These are phyloP conservation scores for Sebastes jordani DNA, from an alignment of 2,797 vertebrate species.

Conservation along the genomic window DNA sequence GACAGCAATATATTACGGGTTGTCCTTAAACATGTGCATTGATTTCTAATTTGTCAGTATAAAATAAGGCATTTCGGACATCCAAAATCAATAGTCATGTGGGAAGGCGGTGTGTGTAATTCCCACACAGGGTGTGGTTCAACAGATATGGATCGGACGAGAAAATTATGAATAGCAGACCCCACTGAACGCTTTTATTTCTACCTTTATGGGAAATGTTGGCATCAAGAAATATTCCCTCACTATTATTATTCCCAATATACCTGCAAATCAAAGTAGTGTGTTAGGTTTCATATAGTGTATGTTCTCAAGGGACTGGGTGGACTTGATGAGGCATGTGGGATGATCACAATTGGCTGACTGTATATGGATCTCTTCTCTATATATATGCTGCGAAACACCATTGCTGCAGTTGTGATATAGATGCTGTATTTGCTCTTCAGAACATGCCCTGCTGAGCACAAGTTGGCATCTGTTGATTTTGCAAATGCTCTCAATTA, in stretches of 20 bases:
- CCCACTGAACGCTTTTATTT: constrained; percentile 76
- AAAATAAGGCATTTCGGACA: constrained; percentile 9
- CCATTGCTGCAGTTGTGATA: not conserved
- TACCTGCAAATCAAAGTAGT: constrained; percentile 65
- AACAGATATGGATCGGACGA: constrained; percentile 49
- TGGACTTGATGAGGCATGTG: not conserved
- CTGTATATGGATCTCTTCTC: not conserved
- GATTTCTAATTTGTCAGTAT: constrained; percentile 51
- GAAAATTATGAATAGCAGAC: constrained; percentile 67
- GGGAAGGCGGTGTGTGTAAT: constrained; percentile 1
- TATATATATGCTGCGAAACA: constrained; percentile 6
- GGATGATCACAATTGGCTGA: not conserved
- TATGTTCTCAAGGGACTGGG: not conserved
- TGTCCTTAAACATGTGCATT: constrained; percentile 21
- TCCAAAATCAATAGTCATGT: constrained; percentile 31
- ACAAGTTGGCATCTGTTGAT: not conserved
- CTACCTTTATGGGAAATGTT: constrained; percentile 88
- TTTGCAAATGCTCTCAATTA: not conserved
- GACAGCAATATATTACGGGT: not conserved
- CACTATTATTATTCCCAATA: not conserved
- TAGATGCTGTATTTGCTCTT: constrained; percentile 5
- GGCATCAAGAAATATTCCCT: constrained; percentile 86
- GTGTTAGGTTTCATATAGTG: not conserved
- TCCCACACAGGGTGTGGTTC: constrained; percentile 26
- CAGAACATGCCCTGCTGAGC: not conserved